Base-by-base conservation (phyloP, 2,888 invertebrate genomes). In the Lasioglossum villosulum region DNA sequence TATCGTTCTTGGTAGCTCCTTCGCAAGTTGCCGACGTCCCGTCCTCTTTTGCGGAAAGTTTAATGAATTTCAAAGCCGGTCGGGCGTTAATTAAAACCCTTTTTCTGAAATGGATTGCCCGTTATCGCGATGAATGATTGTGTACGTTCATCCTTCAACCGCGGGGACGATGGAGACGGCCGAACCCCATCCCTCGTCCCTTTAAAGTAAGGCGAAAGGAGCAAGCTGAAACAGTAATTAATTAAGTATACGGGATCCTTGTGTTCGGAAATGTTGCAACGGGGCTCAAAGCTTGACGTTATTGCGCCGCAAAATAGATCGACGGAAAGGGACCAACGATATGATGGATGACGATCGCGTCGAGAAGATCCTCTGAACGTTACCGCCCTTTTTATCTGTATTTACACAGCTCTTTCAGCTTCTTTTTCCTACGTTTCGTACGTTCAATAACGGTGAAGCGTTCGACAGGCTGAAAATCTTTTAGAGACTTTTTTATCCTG, bases 221-320 rank as follows among this genome's bases (percentile, higher is more conserved):
- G 39, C 6, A 59, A 71, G 39, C 42, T 56, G 80, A 78, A 78
- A 80, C 82, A 83, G 87, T 93, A 92, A 93, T 93, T 93, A 93
- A 93, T 93, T 93, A 93, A 92, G 91, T 91, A 91, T 82, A 90
- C 89, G 88, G 84, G 80, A 87, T 82, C 77, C 85, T 86, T 83
- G 90, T 89, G 87, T 86, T 89, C 88, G 90, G 90, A 92, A 92
- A 92, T 89, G 90, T 91, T 88, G 84, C 86, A 86, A 66, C 68
- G 79, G 80, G 30, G 86, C 87, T 83, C 72, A 80, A 84, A 87
- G 87, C 81, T 87, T 77, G 86, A 86, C 90, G 89, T 90, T 92
- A 91, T 91, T 92, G 90, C 89, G 74, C 85, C 82, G 86, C 89
- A 82, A 84, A 92, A 91, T 88, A 88, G 89, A 90, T 88, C 84